Base-by-base conservation (phyloP, 1,140 invertebrate species). In the Brachionus angularis region DNA sequence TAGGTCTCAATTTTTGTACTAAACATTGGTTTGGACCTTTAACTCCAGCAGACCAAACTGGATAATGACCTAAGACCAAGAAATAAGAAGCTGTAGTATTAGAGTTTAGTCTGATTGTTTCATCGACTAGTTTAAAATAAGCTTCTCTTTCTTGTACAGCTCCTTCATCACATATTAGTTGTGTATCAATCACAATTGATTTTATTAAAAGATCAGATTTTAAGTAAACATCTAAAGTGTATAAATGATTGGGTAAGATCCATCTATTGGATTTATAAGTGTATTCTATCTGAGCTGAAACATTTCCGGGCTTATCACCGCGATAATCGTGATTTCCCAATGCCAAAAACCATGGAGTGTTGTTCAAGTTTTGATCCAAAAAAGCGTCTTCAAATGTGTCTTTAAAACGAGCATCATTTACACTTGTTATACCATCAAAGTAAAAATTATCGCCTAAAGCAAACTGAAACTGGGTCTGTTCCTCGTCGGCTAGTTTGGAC, bases 1-100 rank as follows among this genome's bases (percentile, higher is more conserved):
- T 73, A 14, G 81, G 81, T 67, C 77, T 74, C 5, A 84, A 75
- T 27, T 75, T 55, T 3, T 81, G 62, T 1, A 81, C 73, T 12
- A 84, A 74, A 71, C 82, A 83, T 8, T 79, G 33, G 7, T 81
- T 83, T 4, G 82, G 79, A 7, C 84, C 84, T 73, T 85, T 83
- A 29, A 78, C 76, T 27, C 76, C 81, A 5, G 82, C 77, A 10
- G 83, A 84, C 75, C 82, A 82, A 12, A 85, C 78, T 82, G 84
- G 75, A 49, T 76, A 75, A 23, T 73, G 18, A 12, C 58, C 58
- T 31, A 33, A 16, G 1, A 64, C 58, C 25, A 64, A 31, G 16
- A 39, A 64, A 64, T 64, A 64, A 25, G 36, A 27, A 29, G 53
- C 53, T 39, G 21, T 36, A 23, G 53, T 58, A 23, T 23, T 33